phyloP scores from a whole-genome alignment of 1,140 invertebrate genomes.

The Drosophila neocordata region DNA sequence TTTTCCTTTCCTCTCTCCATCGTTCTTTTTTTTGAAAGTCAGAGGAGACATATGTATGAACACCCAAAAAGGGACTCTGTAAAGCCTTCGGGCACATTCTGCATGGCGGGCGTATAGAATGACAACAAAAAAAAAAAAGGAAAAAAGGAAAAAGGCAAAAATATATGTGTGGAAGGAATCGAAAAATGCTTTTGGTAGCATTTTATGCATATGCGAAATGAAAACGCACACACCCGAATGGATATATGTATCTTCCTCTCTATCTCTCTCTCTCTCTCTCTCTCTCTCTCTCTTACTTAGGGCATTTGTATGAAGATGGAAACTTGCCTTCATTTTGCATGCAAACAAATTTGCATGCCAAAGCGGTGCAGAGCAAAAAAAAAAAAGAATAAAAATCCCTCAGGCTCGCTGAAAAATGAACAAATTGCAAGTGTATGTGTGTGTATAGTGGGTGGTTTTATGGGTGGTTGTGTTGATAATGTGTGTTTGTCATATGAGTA shows the following conservation, averaged over 20 bases:
- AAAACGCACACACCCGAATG: constrained; percentile 62
- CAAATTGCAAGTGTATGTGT: constrained; percentile 50
- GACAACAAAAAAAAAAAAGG: constrained; percentile 35
- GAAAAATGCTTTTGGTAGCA: constrained; percentile 35
- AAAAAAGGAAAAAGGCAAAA: constrained; percentile 7
- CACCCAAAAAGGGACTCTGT: constrained; percentile 33
- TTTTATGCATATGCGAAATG: constrained; percentile 70
- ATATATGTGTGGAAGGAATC: neutral
- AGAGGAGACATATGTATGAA: constrained; percentile 22
- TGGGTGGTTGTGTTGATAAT: neutral
- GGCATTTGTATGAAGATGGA: constrained; percentile 8
- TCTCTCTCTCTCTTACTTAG: neutral
- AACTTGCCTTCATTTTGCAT: constrained; percentile 67
- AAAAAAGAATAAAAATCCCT: constrained; percentile 33
- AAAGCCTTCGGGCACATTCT: constrained; percentile 17
- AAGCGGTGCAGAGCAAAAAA: constrained; percentile 53
- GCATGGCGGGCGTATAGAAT: neutral
- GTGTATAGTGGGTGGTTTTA: constrained; percentile 7
- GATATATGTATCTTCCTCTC: neutral
- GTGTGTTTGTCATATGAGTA: constrained; percentile 42
- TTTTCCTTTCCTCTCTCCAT: neutral
- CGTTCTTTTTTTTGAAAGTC: neutral
- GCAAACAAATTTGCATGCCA: constrained; percentile 77
- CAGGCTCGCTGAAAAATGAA: constrained; percentile 46
- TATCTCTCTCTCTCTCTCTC: neutral